Evolutionary conservation across 2,113 vertebrate genomes (phyloP).

Genomic region (Geococcyx californianus): DNA sequence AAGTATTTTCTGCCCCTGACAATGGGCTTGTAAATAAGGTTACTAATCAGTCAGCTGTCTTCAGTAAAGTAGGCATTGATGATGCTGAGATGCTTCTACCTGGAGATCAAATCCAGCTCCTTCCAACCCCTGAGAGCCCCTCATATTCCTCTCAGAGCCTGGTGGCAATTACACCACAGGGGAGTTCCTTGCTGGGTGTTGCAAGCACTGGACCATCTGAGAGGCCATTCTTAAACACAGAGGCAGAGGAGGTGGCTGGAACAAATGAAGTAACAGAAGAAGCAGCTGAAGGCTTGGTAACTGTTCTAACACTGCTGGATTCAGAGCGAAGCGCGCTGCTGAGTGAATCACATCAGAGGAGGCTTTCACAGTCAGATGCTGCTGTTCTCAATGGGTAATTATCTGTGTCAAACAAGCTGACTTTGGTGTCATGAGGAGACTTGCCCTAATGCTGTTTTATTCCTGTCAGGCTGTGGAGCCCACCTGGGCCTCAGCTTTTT

Average conservation of each 20-base stretch:
- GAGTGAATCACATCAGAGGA: background rate
- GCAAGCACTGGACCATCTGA: background rate
- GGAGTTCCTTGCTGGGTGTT: background rate
- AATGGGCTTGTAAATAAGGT: background rate
- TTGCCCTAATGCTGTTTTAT: background rate
- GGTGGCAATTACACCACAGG: background rate
- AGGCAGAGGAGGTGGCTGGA: background rate
- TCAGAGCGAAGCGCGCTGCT: background rate
- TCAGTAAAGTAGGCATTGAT: accelerated
- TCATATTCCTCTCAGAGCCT: accelerated
- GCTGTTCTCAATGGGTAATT: slow-evolving; percentile 17
- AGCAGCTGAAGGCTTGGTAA: background rate
- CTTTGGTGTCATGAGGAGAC: background rate
- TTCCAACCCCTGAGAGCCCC: background rate
- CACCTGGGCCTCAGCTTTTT: background rate
- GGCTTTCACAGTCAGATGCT: background rate
- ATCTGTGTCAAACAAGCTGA: background rate
- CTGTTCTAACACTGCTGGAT: background rate
- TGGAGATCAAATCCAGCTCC: background rate
- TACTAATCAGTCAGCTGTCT: background rate
- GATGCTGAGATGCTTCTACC: background rate
- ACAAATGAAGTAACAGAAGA: background rate
- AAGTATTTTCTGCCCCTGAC: background rate
- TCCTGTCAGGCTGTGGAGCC: background rate
- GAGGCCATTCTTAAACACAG: background rate